Evolutionary conservation across 1,140 invertebrate species (phyloP).

Genomic region (Lasioglossum baleicum): DNA sequence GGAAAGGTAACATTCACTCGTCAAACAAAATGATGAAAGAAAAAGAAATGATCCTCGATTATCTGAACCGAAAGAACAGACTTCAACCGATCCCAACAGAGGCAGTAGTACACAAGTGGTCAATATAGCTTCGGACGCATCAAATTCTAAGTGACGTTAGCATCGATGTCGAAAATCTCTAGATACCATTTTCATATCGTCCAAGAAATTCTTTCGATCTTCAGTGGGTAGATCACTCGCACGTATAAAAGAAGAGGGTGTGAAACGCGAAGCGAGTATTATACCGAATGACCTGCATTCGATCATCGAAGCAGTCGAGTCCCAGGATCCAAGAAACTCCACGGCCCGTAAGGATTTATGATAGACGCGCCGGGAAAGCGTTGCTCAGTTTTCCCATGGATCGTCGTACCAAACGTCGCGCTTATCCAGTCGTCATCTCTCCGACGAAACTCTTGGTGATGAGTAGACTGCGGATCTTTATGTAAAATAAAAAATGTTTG

Average conservation of each 20-base stretch:
- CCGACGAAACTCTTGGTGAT: slow-evolving; percentile 31
- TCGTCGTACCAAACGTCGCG: background rate
- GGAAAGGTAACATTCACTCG: background rate
- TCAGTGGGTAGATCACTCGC: background rate
- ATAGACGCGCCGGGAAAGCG: slow-evolving; percentile 6
- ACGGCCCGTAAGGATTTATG: background rate
- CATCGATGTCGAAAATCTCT: background rate
- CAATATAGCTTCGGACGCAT: background rate
- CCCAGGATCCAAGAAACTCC: background rate
- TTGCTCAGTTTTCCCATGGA: slow-evolving; percentile 16
- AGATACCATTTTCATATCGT: background rate
- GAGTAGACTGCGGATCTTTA: too few relatives aligned
- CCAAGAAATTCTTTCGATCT: background rate
- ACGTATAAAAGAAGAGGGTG: slow-evolving; percentile 50
- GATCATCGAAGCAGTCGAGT: slow-evolving; percentile 31
- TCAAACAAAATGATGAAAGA: background rate
- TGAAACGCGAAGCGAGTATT: slow-evolving; percentile 12
- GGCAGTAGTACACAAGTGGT: background rate
- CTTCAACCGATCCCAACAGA: background rate
- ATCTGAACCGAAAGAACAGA: background rate
- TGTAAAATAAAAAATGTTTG: too few relatives aligned
- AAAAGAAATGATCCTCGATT: too few relatives aligned
- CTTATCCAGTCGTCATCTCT: background rate
- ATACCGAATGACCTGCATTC: slow-evolving; percentile 54
- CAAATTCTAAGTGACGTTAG: background rate